These are phyloP conservation scores for Sarcophaga peregrina DNA, from an alignment of 1,140 invertebrate species.

Conservation along the genomic window DNA sequence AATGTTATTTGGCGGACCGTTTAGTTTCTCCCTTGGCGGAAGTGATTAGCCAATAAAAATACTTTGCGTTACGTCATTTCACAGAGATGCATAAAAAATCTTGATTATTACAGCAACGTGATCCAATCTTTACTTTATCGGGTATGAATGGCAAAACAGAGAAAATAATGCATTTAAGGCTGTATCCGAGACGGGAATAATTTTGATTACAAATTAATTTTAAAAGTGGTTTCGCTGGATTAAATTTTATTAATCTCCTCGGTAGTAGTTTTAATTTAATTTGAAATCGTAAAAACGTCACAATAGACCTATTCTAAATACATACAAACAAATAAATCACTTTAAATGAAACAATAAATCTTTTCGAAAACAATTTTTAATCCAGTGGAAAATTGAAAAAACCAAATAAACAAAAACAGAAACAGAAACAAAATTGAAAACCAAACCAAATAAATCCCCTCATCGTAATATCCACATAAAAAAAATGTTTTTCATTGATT, in stretches of 20 bases:
- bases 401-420: neutral
- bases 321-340: neutral
- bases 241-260: neutral
- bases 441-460: neutral
- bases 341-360: conserved; percentile 20
- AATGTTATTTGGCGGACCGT: no score
- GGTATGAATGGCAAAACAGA: no score
- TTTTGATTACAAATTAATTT: no score
- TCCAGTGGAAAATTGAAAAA: neutral
- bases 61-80: no score
- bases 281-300: neutral
- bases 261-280: neutral
- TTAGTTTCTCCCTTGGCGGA: no score
- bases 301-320: neutral
- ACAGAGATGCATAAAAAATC: no score
- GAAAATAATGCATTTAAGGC: no score
- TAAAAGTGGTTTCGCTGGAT: no score
- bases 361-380: neutral
- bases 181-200: no score
- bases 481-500: neutral
- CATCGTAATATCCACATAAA: neutral
- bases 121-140: no score
- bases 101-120: no score
- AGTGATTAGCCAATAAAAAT: no score
- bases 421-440: neutral